Percentiles rank a stretch among this genome's conserved stretches.
phyloP scores from a whole-genome alignment of 2,797 vertebrate species.

The Malacoctenus gilli region DNA sequence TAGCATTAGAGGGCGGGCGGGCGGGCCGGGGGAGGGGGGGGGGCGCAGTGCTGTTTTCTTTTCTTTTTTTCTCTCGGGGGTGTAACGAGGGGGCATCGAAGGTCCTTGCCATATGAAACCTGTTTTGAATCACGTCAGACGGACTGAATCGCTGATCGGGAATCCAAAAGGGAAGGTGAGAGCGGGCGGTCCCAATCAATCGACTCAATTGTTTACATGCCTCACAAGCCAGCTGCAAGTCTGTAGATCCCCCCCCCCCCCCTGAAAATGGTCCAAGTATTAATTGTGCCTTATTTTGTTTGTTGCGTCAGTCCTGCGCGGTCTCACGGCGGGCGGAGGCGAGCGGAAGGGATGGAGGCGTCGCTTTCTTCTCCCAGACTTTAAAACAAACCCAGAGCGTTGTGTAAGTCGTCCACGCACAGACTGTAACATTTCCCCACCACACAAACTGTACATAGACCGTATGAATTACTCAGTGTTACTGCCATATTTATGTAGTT shows the following conservation, averaged over 20 bases:
- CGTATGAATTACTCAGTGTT: constrained; percentile 94
- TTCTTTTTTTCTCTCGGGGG: constrained; percentile 4
- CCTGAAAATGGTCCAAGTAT: constrained; percentile 84
- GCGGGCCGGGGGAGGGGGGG: constrained; percentile 12
- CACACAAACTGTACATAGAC: constrained; percentile 90
- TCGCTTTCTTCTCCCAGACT: constrained; percentile 80
- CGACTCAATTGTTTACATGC: constrained; percentile 79
- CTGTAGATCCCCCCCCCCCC: constrained; percentile 78
- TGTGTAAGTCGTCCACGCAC: constrained; percentile 68
- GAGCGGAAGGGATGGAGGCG: constrained; percentile 40
- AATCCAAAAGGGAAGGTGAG: constrained; percentile 75
- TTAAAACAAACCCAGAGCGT: constrained; percentile 74
- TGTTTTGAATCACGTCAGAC: constrained; percentile 67
- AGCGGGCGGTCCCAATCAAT: constrained; percentile 71
- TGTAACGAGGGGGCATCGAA: constrained; percentile 32
- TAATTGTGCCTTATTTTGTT: constrained; percentile 99
- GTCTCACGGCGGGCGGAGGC: constrained; percentile 53
- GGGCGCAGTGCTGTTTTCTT: background rate
- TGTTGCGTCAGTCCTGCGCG: constrained; percentile 86
- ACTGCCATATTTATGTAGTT: constrained; percentile 94
- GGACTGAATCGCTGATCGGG: constrained; percentile 64
- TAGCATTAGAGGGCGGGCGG: constrained; percentile 46
- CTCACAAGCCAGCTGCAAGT: constrained; percentile 81
- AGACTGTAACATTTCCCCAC: constrained; percentile 82
- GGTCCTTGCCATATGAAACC: constrained; percentile 61